phyloP scores from a whole-genome alignment of 1,140 invertebrate genomes.

The Grapholita molesta region DNA sequence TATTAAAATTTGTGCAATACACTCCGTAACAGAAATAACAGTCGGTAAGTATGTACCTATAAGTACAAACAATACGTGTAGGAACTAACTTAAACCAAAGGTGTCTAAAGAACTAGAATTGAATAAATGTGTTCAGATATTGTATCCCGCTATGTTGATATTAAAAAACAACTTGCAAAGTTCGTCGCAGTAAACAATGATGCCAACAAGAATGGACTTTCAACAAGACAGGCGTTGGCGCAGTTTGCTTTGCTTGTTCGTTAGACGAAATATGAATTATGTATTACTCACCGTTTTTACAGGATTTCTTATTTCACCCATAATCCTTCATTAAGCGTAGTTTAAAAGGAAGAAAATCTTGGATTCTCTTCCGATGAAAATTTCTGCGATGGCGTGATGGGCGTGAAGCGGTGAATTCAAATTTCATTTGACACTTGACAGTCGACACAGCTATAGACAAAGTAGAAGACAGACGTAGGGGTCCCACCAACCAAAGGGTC shows the following conservation, averaged over 20 bases:
- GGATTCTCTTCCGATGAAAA: slow-evolving; percentile 19
- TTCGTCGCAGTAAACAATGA: background rate
- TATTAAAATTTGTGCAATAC: too few relatives aligned
- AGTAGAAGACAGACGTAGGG: background rate
- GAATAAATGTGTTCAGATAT: background rate
- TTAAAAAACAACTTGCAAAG: too few relatives aligned
- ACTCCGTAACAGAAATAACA: too few relatives aligned
- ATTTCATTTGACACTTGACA: slow-evolving; percentile 11
- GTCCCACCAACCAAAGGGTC: background rate
- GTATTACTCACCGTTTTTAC: slow-evolving; percentile 23
- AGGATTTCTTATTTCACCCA: slow-evolving; percentile 25
- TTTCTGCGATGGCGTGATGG: background rate
- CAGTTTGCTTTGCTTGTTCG: background rate
- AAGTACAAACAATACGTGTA: too few relatives aligned
- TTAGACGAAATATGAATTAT: background rate
- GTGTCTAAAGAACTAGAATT: background rate
- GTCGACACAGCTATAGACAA: slow-evolving; percentile 3
- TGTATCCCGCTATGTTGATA: too few relatives aligned
- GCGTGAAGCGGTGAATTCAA: background rate
- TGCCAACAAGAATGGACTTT: background rate
- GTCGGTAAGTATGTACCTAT: too few relatives aligned
- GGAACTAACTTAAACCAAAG: background rate
- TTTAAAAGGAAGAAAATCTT: slow-evolving; percentile 22
- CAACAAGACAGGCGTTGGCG: background rate
- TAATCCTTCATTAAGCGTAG: slow-evolving; percentile 26